Percentiles rank a stretch among this genome's conserved stretches.
Conservation (phyloP, 1,140 invertebrate species). For the Ruditapes philippinarum region DNA sequence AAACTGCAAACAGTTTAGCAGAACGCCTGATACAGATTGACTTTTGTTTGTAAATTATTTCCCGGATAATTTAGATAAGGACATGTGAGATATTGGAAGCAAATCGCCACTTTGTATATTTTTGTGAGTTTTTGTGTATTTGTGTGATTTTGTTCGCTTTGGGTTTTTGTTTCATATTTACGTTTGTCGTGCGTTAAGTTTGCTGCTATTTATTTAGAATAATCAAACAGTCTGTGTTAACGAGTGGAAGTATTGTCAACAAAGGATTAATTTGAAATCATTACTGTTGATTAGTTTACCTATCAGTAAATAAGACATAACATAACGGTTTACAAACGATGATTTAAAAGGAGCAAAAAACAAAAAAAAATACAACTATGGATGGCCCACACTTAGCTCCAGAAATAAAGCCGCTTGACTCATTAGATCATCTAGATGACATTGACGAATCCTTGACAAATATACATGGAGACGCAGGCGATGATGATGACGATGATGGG, state of each 20-base stretch:
- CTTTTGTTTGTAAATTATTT: constrained; percentile 71
- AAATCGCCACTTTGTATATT: constrained; percentile 70
- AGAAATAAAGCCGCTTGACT: constrained; percentile 56
- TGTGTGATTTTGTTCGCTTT: constrained; percentile 57
- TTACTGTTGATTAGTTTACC: constrained; percentile 1
- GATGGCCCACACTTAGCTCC: constrained; percentile 56
- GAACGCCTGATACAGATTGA: constrained; percentile 60
- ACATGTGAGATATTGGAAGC: constrained; percentile 64
- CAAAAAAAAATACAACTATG: constrained; percentile 28
- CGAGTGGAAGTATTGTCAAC: constrained; percentile 32
- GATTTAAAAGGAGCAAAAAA: background rate
- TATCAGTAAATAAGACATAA: constrained; percentile 8
- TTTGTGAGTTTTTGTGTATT: constrained; percentile 68
- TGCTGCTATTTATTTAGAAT: constrained; percentile 49
- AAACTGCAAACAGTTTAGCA: constrained; percentile 55
- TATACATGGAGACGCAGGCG: constrained; percentile 13
- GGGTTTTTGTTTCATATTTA: constrained; percentile 67
- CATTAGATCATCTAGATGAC: constrained; percentile 54
- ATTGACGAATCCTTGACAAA: constrained; percentile 57
- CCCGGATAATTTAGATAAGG: constrained; percentile 69
- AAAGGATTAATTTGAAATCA: constrained; percentile 55
- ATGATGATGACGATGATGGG: constrained; percentile 51
- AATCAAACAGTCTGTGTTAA: constrained; percentile 39
- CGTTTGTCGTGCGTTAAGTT: constrained; percentile 28
- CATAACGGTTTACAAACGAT: background rate